Evolutionary conservation across 2,888 invertebrate genomes (phyloP), one percentile per base, ranked within the genome.

Genomic region (Andricus curvator): DNA sequence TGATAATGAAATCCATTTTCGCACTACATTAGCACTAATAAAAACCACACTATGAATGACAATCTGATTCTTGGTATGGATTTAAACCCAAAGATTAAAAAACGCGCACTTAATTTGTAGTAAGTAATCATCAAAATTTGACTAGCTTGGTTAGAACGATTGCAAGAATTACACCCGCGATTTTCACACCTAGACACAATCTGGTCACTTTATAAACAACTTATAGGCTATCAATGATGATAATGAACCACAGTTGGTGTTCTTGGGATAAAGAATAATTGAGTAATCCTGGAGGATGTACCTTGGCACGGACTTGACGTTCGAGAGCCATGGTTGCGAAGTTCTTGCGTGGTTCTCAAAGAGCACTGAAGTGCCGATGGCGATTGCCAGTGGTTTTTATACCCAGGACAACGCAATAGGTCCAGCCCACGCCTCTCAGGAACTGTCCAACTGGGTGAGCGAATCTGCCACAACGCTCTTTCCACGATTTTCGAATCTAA

Each of bases 291-390:
- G 74, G 15, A 74, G 33, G 20, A 13, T 56, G 84, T 92, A 97
- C 97, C 96, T 97, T 97, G 93, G 96, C 96, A 93, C 96, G 96
- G 94, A 97, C 97, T 95, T 96, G 96, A 94, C 97, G 96, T 96
- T 97, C 97, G 94, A 97, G 95, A 96, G 97, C 97, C 97, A 97
- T 97, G 93, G 94, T 94, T 88, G 80, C 85, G 84, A 56, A 56
- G 56, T 74, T 74, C 74, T 74, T 74, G 82, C 77, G 79, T 85
- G 85, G 80, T 84, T 60, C 78, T 83, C 78, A 82, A 84, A 79
- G 83, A 84, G 76, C 85, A 92, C 91, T 91, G 91, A 91, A 89
- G 89, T 91, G 89, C 84, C 86, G 86, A 86, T 85, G 84, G 82
- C 77, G 86, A 80, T 81, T 80, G 82, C 82, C 83, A 81, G 81